Conservation (phyloP, 1,140 invertebrate genomes). For the Sitophilus oryzae region DNA sequence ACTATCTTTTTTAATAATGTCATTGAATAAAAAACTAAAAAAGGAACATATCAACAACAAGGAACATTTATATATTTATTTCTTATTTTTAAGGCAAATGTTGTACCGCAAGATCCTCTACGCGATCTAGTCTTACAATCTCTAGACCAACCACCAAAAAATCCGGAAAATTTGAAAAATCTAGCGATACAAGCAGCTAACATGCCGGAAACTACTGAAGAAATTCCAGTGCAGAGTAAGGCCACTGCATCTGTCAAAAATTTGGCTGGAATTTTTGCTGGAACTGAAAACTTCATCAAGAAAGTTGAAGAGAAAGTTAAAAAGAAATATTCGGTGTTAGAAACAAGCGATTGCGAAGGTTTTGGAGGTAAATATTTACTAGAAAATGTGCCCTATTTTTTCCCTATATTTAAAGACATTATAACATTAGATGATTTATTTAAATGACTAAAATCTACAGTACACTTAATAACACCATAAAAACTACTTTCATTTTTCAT, state of each 20-base stretch:
- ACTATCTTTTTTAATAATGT: no score
- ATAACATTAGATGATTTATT: no score
- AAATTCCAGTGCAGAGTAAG: slow-evolving; percentile 26
- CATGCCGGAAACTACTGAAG: slow-evolving; percentile 39
- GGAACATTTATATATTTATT: no score
- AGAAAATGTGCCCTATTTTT: no score
- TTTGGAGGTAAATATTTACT: slow-evolving; percentile 43
- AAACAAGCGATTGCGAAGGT: slow-evolving; percentile 61
- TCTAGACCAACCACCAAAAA: slow-evolving; percentile 39
- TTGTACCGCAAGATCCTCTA: slow-evolving; percentile 45
- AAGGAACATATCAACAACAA: no score
- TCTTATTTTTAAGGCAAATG: background rate
- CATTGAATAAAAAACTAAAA: no score
- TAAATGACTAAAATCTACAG: no score
- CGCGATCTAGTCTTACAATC: slow-evolving; percentile 51
- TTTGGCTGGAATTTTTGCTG: slow-evolving; percentile 41
- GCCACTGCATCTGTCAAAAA: slow-evolving; percentile 33
- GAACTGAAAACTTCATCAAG: slow-evolving; percentile 39
- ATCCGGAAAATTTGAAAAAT: slow-evolving; percentile 45
- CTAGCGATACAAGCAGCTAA: slow-evolving; percentile 49
- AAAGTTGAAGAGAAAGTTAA: slow-evolving; percentile 47
- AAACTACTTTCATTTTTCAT: no score
- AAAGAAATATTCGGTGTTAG: slow-evolving; percentile 47
- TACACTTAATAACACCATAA: no score
- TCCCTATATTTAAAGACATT: no score